Conservation (phyloP, 2,797 vertebrate species). For the Alcedo atthis region DNA sequence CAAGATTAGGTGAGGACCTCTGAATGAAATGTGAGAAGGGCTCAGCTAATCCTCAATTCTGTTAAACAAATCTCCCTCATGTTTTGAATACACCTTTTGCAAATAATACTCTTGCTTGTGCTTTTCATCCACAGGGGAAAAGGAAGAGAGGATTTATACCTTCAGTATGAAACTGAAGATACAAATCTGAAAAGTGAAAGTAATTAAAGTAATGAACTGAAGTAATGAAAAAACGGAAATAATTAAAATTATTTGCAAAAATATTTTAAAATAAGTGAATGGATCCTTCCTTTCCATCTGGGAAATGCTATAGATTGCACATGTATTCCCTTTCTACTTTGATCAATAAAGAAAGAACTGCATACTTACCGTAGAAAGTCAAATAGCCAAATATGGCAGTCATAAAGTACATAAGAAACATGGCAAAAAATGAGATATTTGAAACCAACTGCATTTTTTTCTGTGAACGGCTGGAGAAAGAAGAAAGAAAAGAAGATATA, state of each 20-base stretch:
- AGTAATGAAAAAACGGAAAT: too few species aligned
- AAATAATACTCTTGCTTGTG: background rate
- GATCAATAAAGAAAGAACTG: conserved; percentile 33
- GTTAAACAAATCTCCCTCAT: background rate
- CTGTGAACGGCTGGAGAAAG: conserved; percentile 85
- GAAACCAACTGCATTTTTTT: conserved; percentile 94
- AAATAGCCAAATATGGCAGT: conserved; percentile 95
- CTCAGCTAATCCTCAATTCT: background rate
- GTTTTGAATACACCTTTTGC: background rate
- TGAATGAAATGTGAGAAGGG: background rate
- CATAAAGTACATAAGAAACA: conserved; percentile 96
- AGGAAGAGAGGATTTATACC: background rate
- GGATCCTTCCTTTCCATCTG: background rate
- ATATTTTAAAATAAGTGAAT: background rate
- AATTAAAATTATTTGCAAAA: conserved; percentile 14
- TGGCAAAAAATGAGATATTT: conserved; percentile 92
- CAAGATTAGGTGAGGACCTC: background rate
- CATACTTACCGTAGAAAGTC: conserved; percentile 91
- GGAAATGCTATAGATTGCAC: background rate
- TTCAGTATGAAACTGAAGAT: background rate
- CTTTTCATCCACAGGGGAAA: background rate
- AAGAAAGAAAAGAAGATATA: conserved; percentile 40
- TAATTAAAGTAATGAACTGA: too few species aligned
- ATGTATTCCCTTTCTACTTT: background rate
- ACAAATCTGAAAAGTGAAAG: too few species aligned